Percentiles rank a stretch among this genome's conserved stretches.
Conservation (phyloP, 1,140 invertebrate genomes). For the Harlomillsia oculata region DNA sequence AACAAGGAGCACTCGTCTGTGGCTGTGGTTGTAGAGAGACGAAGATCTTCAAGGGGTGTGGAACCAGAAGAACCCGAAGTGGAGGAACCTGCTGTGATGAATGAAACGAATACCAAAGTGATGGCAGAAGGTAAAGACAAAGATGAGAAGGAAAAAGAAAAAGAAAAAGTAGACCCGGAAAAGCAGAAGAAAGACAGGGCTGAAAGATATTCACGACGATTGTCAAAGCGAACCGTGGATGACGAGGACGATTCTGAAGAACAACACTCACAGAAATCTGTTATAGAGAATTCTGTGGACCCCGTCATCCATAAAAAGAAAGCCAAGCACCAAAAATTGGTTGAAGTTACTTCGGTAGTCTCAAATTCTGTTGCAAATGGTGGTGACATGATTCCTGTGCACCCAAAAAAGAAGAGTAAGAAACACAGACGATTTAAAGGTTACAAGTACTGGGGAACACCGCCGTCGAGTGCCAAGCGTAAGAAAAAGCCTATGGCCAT, state of each 20-base stretch:
- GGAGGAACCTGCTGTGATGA: background rate
- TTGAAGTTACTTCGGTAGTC: too few species aligned
- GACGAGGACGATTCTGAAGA: conserved; percentile 22
- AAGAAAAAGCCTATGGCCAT: conserved; percentile 34
- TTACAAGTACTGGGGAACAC: conserved; percentile 34
- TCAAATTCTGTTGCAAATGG: too few species aligned
- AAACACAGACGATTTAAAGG: conserved; percentile 32
- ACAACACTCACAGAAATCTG: too few species aligned
- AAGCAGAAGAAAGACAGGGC: conserved; percentile 31
- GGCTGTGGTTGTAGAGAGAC: background rate
- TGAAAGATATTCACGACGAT: conserved; percentile 28
- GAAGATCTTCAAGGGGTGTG: background rate
- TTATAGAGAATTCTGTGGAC: background rate
- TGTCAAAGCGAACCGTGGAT: conserved; percentile 21
- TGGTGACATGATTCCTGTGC: too few species aligned
- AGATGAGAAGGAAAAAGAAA: conserved; percentile 27
- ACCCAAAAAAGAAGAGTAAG: conserved; percentile 21
- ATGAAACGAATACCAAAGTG: background rate
- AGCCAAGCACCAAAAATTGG: too few species aligned
- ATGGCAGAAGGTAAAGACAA: background rate
- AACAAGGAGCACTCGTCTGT: background rate
- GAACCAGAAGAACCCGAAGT: conserved; percentile 44
- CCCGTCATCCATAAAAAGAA: conserved; percentile 21
- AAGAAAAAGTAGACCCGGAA: conserved; percentile 36
- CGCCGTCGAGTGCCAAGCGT: conserved; percentile 30